phyloP scores from a whole-genome alignment of 1,140 invertebrate species.

The Cydia pomonella region DNA sequence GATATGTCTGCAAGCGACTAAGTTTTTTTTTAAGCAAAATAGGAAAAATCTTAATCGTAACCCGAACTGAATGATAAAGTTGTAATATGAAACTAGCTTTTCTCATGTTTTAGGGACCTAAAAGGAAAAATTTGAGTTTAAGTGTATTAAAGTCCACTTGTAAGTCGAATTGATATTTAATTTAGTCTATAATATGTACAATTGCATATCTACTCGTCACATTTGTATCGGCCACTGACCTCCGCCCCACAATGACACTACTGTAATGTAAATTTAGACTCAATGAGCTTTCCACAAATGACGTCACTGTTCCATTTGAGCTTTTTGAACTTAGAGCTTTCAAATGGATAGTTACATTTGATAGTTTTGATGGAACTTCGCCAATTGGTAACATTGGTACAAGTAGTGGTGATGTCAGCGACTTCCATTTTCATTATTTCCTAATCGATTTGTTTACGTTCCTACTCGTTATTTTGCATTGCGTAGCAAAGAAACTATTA shows the following conservation, averaged over 20 bases:
- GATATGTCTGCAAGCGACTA: too few relatives aligned
- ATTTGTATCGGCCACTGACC: not conserved
- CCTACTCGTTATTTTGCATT: not conserved
- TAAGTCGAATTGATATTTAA: not conserved
- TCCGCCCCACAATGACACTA: conserved; percentile 4
- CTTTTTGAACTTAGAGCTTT: conserved; percentile 3
- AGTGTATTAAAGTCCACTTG: too few relatives aligned
- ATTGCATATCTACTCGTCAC: not conserved
- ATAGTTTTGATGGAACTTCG: conserved; percentile 4
- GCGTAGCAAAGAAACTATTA: not conserved
- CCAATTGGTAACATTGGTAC: conserved; percentile 5
- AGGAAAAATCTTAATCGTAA: too few relatives aligned
- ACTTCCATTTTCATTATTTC: conserved; percentile 10
- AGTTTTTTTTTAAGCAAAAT: too few relatives aligned
- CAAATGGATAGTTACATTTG: not conserved
- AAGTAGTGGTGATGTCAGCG: conserved; percentile 1
- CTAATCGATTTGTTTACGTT: conserved; percentile 7
- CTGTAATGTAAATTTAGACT: conserved; percentile 5
- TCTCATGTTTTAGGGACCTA: too few relatives aligned
- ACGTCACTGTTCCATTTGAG: not conserved
- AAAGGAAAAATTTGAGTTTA: too few relatives aligned
- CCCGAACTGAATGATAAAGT: too few relatives aligned
- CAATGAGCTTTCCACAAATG: conserved; percentile 1
- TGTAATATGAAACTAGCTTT: too few relatives aligned
- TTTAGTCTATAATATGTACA: too few relatives aligned